Conservation (phyloP, 2,113 vertebrate genomes). For the Taxidea taxus region DNA sequence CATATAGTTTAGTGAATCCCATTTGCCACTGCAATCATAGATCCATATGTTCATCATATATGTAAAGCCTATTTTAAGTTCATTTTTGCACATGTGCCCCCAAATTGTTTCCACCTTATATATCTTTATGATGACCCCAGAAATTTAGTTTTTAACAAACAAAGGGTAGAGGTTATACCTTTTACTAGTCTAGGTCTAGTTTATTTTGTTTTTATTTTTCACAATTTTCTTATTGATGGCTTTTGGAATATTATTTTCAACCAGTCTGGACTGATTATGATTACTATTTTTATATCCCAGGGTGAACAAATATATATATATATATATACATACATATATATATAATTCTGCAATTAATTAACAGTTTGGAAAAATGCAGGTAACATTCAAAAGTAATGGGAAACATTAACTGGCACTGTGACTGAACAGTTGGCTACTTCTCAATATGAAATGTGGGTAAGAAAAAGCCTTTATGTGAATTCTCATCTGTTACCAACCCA, state of each 20-base stretch:
- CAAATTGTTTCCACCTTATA: neutral
- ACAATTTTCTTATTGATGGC: neutral
- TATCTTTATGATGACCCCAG: neutral
- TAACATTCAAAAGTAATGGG: neutral
- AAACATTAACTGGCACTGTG: neutral
- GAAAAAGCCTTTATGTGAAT: neutral
- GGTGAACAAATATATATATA: neutral
- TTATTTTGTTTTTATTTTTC: neutral
- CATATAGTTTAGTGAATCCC: neutral
- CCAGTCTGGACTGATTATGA: neutral
- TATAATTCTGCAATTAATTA: neutral
- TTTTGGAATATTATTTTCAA: neutral
- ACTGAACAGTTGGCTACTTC: neutral
- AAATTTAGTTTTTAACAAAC: neutral
- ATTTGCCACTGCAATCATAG: neutral
- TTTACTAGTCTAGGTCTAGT: neutral
- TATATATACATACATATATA: neutral
- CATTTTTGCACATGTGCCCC: neutral
- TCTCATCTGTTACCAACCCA: neutral
- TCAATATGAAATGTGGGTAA: neutral
- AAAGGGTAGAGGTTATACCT: neutral
- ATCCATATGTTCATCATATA: slow-evolving; percentile 14
- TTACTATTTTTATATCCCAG: neutral
- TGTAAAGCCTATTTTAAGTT: slow-evolving; percentile 22
- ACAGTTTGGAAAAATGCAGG: neutral